A percentile compares a stretch with the other conserved stretches of the same genome.
These are phyloP conservation scores for Tenodera sinensis DNA, from an alignment of 2,888 invertebrate genomes.

Conservation along the genomic window DNA sequence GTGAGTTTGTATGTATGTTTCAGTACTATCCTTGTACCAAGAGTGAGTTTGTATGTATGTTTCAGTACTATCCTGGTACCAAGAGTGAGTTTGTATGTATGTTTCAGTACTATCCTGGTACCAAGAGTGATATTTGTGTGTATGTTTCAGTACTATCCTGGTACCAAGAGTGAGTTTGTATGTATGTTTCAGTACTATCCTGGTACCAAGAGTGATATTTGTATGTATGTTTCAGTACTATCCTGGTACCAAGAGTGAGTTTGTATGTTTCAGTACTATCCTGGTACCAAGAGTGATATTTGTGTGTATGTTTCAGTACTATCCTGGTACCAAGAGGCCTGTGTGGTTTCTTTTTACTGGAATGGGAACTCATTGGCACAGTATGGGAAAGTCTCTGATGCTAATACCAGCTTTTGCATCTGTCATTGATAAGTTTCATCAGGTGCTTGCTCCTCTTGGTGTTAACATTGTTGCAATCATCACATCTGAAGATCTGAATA, in stretches of 20 bases:
- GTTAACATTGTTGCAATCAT: conserved; percentile 62
- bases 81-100: conserved; percentile 43
- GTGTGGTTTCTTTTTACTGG: conserved; percentile 90
- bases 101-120: conserved; percentile 56
- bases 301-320: conserved; percentile 47
- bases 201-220: conserved; percentile 50
- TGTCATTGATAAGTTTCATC: conserved; percentile 64
- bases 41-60: conserved; percentile 39
- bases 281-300: conserved; percentile 48
- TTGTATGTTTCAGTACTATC: conserved; percentile 49
- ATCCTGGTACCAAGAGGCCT: conserved; percentile 61
- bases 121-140: conserved; percentile 44
- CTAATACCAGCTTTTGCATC: conserved; percentile 67
- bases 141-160: conserved; percentile 54
- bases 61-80: conserved; percentile 57
- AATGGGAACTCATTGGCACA: conserved; percentile 86
- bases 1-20: conserved; percentile 36
- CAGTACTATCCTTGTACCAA: conserved; percentile 60
- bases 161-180: conserved; percentile 48
- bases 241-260: conserved; percentile 53
- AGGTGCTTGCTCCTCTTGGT: conserved; percentile 58
- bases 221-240: conserved; percentile 48
- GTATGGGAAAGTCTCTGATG: conserved; percentile 77
- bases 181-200: conserved; percentile 51
- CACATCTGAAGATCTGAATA: conserved; percentile 55